Percentiles rank a stretch among this genome's conserved stretches.
Conservation (phyloP, 2,113 vertebrate species). For the Chrysemys picta region DNA sequence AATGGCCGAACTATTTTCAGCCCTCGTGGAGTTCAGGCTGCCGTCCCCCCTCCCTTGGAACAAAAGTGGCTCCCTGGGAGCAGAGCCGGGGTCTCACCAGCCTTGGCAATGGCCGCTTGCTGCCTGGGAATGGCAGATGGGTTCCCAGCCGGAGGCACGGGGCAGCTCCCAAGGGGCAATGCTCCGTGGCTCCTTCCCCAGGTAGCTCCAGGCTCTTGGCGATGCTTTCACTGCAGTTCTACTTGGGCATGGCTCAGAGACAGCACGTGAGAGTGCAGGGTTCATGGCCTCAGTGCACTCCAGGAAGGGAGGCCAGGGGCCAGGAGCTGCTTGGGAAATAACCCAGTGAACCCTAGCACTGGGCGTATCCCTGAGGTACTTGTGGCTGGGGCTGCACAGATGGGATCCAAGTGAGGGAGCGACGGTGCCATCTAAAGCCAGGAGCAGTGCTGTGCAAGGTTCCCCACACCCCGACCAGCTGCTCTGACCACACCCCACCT, state of each 20-base stretch:
- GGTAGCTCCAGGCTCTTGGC: background rate
- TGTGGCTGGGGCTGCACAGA: fast-evolving
- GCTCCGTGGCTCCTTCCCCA: too few relatives aligned
- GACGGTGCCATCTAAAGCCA: background rate
- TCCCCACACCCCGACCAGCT: background rate
- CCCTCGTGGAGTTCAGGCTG: background rate
- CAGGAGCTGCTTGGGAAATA: background rate
- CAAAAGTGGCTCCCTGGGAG: fast-evolving
- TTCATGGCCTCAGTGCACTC: background rate
- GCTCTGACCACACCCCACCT: background rate
- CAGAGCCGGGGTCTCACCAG: background rate
- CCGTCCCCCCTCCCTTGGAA: background rate
- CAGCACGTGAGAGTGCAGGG: background rate
- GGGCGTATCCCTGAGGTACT: background rate
- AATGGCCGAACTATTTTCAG: fast-evolving
- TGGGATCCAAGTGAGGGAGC: background rate
- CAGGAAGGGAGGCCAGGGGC: background rate
- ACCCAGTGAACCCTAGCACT: background rate
- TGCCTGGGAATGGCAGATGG: background rate
- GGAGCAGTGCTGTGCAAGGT: background rate
- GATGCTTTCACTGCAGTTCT: background rate
- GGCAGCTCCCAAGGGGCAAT: background rate
- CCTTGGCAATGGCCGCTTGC: background rate
- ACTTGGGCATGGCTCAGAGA: background rate
- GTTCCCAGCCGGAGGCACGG: background rate